Conservation (phyloP, 64 coral and sea anemone genomes). For the Montipora sp. region DNA sequence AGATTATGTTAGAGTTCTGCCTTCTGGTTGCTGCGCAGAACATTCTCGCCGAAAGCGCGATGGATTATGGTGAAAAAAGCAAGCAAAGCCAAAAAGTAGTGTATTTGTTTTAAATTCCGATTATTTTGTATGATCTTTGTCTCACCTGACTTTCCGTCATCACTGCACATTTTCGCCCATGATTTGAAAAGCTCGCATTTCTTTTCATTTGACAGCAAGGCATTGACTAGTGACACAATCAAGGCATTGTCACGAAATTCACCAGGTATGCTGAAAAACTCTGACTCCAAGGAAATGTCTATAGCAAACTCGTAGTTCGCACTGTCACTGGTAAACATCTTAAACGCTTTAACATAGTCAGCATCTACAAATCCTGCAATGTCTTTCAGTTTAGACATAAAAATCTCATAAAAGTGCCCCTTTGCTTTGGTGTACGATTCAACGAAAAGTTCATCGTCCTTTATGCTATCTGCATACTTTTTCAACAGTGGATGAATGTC, state of each 20-base stretch:
- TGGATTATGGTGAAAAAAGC: too few relatives aligned
- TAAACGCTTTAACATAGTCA: slow-evolving; percentile 16
- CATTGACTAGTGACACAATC: slow-evolving; percentile 6
- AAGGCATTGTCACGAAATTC: background rate
- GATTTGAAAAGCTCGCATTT: background rate
- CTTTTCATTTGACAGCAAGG: background rate
- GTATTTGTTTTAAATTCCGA: too few relatives aligned
- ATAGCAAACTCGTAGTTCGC: too few relatives aligned
- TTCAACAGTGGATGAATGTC: too few relatives aligned
- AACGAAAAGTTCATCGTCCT: too few relatives aligned
- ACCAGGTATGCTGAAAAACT: background rate
- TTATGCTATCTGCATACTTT: too few relatives aligned
- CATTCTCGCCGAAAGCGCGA: too few relatives aligned
- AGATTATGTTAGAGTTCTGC: too few relatives aligned
- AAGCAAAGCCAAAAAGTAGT: too few relatives aligned
- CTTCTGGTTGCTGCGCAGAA: too few relatives aligned
- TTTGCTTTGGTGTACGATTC: background rate
- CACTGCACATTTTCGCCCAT: slow-evolving; percentile 14
- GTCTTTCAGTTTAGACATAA: background rate
- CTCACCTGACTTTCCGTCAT: slow-evolving; percentile 10
- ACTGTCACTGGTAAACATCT: too few relatives aligned
- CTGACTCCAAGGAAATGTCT: background rate
- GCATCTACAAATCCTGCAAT: background rate
- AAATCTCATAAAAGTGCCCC: background rate
- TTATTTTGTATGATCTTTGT: too few relatives aligned